Percentiles rank a stretch among this genome's conserved stretches.
Evolutionary conservation across 2,797 vertebrate genomes (phyloP).

Genomic region (Babyrousa celebensis): DNA sequence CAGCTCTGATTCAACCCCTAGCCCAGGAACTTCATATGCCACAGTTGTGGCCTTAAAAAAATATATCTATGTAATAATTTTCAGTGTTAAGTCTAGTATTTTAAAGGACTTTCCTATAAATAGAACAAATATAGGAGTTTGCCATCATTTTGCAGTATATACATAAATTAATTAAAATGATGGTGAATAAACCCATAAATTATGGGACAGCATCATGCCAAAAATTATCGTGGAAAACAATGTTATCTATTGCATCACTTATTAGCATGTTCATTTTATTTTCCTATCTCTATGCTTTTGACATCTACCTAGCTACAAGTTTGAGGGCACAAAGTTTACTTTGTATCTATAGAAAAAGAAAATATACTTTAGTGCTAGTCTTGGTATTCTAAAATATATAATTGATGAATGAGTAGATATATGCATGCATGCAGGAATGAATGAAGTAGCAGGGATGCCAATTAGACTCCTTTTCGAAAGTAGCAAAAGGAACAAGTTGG

Average conservation of each 20-base stretch:
- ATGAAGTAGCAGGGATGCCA: background rate
- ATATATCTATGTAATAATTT: background rate
- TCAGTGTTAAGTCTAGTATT: slow-evolving; percentile 46
- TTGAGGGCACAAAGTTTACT: slow-evolving; percentile 7
- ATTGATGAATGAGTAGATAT: background rate
- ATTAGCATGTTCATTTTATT: slow-evolving; percentile 38
- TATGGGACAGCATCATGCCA: background rate
- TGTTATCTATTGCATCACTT: slow-evolving; percentile 32
- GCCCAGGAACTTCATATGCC: no score
- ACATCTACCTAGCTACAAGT: slow-evolving; percentile 1
- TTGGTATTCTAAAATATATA: slow-evolving; percentile 43
- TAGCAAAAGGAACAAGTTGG: slow-evolving; percentile 56
- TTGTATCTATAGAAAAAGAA: slow-evolving; percentile 37
- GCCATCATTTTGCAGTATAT: slow-evolving; percentile 37
- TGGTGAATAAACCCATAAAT: slow-evolving; percentile 32
- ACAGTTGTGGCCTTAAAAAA: background rate
- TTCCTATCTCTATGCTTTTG: slow-evolving; percentile 43
- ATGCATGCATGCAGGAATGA: background rate
- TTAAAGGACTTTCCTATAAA: slow-evolving; percentile 49
- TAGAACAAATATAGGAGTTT: slow-evolving; percentile 57
- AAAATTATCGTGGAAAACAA: slow-evolving; percentile 28
- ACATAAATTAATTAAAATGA: slow-evolving; percentile 49
- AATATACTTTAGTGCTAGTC: slow-evolving; percentile 24
- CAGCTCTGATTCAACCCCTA: no score
- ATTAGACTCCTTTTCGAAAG: slow-evolving; percentile 30